Conservation (phyloP, 2,797 vertebrate species). For the Alauda arvensis region DNA sequence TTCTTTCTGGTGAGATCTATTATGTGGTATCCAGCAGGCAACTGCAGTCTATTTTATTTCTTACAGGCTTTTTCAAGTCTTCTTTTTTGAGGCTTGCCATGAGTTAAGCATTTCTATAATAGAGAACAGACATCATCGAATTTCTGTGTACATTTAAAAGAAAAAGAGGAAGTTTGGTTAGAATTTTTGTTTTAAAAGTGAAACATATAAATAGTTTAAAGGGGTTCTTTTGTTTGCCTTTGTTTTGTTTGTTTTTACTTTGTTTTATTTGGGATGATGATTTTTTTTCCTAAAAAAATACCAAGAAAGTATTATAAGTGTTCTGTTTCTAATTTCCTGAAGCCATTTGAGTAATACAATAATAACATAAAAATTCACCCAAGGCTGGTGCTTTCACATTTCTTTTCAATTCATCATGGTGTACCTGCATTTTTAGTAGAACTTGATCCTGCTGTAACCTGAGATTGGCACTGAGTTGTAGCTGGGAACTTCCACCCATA, state of each 20-base stretch:
- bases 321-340: slow-evolving; percentile 48
- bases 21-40: slow-evolving; percentile 84
- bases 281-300: neutral
- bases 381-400: slow-evolving; percentile 43
- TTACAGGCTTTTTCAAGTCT: slow-evolving; percentile 62
- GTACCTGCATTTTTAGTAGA: slow-evolving; percentile 53
- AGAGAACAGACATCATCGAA: slow-evolving; percentile 93
- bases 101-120: slow-evolving; percentile 89
- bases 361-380: slow-evolving; percentile 39
- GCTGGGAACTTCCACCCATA: slow-evolving; percentile 66
- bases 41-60: slow-evolving; percentile 72
- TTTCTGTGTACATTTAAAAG: slow-evolving; percentile 88
- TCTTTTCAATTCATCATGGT: slow-evolving; percentile 21
- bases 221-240: slow-evolving; percentile 7
- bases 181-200: slow-evolving; percentile 37
- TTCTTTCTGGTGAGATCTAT: slow-evolving; percentile 70
- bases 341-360: slow-evolving; percentile 40
- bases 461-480: slow-evolving; percentile 53
- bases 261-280: slow-evolving; percentile 14
- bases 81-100: slow-evolving; percentile 86
- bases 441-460: slow-evolving; percentile 39
- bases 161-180: slow-evolving; percentile 53
- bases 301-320: neutral
- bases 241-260: slow-evolving; percentile 32
- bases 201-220: slow-evolving; percentile 40